These are phyloP conservation scores for Parnassius orleans DNA, from an alignment of 2,888 invertebrate species.

Conservation along the genomic window DNA sequence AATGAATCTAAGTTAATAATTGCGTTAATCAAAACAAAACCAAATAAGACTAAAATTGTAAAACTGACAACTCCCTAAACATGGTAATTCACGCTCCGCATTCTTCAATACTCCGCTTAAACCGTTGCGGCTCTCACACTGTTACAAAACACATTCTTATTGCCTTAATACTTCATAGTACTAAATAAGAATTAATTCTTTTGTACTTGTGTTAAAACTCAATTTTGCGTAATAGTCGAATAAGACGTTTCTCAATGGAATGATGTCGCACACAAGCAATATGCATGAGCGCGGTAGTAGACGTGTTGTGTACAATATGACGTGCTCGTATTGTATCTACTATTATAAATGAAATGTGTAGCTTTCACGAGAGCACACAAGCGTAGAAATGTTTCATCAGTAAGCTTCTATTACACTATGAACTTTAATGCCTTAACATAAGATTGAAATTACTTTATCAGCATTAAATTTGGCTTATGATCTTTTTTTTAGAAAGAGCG, in stretches of 20 bases:
- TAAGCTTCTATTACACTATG: conserved; percentile 30
- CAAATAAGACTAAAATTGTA: conserved; percentile 69
- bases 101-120: conserved; percentile 75
- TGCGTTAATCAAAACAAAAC: conserved; percentile 39
- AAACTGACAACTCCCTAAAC: conserved; percentile 76
- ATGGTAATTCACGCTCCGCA: conserved; percentile 78
- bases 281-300: conserved; percentile 68
- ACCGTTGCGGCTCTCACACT: conserved; percentile 63
- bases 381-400: conserved; percentile 54
- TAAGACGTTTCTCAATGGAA: conserved; percentile 43
- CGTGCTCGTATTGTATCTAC: conserved; percentile 72
- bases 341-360: conserved; percentile 79
- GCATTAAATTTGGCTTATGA: conserved; percentile 34
- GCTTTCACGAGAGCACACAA: conserved; percentile 78
- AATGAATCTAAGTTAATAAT: conserved; percentile 39
- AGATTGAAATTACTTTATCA: conserved; percentile 33
- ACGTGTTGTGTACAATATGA: conserved; percentile 75
- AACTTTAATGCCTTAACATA: conserved; percentile 16
- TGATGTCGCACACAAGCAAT: conserved; percentile 59
- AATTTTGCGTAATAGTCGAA: conserved; percentile 33
- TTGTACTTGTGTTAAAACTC: conserved; percentile 29
- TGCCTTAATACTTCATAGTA: conserved; percentile 49
- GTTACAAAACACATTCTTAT: conserved; percentile 61
- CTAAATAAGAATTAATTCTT: conserved; percentile 37
- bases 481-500: conserved; percentile 47